Conservation (phyloP, 2,113 vertebrate species). For the Oplegnathus fasciatus region DNA sequence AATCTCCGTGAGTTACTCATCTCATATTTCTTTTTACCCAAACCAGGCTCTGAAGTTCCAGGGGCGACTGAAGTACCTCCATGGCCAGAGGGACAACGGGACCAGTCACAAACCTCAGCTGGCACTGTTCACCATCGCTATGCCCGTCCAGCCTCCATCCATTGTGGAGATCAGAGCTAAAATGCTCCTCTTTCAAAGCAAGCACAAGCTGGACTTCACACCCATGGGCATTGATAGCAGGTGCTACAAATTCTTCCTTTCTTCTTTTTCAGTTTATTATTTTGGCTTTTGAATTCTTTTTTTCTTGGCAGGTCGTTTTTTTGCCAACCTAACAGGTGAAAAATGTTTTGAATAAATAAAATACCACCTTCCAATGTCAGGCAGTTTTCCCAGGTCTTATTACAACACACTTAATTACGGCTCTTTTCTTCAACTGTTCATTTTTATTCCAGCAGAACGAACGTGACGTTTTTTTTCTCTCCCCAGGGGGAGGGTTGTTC, state of each 20-base stretch:
- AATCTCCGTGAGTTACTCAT: neutral
- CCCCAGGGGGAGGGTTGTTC: slow-evolving; percentile 79
- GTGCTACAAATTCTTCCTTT: slow-evolving; percentile 43
- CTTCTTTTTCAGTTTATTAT: neutral
- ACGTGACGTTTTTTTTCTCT: neutral
- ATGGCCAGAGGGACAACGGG: slow-evolving; percentile 78
- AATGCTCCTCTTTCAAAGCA: slow-evolving; percentile 84
- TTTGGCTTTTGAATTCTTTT: neutral
- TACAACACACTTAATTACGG: neutral
- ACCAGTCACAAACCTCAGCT: slow-evolving; percentile 69
- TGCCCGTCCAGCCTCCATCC: slow-evolving; percentile 80
- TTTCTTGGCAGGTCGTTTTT: neutral
- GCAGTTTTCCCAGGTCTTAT: neutral
- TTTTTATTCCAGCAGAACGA: neutral
- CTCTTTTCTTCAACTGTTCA: neutral
- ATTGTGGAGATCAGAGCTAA: slow-evolving; percentile 85
- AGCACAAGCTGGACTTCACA: slow-evolving; percentile 88
- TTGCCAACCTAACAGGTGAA: neutral
- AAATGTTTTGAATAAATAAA: neutral
- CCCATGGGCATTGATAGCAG: slow-evolving; percentile 81
- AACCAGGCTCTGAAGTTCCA: slow-evolving; percentile 85
- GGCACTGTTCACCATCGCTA: slow-evolving; percentile 81
- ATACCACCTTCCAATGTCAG: too few relatives aligned
- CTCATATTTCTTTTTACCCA: neutral
- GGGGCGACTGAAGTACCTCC: slow-evolving; percentile 84